Evolutionary conservation across 2,797 vertebrate genomes (phyloP).

Genomic region (Sternotherus odoratus): DNA sequence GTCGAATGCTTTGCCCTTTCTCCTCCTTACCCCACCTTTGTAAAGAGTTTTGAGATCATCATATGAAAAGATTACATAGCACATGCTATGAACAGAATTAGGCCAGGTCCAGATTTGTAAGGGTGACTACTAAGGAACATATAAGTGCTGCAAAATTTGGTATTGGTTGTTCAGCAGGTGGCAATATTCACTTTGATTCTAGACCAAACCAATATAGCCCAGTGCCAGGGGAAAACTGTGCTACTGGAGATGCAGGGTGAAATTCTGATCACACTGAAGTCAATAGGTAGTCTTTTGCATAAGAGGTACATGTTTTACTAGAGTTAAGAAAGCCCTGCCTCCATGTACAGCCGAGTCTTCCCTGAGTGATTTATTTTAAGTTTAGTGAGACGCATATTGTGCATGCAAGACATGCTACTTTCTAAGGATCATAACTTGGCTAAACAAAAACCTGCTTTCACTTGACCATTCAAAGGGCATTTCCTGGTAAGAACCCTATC

Average conservation of each 20-base stretch:
- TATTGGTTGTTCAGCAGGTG: neutral
- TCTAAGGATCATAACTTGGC: conserved; percentile 15
- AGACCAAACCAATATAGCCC: too few relatives aligned
- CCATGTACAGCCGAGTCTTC: conserved; percentile 5
- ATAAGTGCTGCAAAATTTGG: neutral
- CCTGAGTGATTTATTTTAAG: neutral
- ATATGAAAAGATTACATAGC: too few relatives aligned
- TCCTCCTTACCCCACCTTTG: neutral
- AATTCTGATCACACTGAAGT: neutral
- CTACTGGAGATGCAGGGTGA: neutral
- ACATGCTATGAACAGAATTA: fast-evolving
- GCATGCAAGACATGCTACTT: conserved; percentile 60
- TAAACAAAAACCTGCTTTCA: conserved; percentile 60
- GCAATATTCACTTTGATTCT: neutral
- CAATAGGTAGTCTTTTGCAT: neutral
- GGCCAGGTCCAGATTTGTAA: neutral
- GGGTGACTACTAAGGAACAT: fast-evolving
- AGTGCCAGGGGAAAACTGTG: neutral
- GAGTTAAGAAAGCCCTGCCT: neutral
- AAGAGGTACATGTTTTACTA: neutral
- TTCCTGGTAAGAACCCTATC: conserved; percentile 44
- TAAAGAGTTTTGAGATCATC: neutral
- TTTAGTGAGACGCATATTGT: conserved; percentile 40
- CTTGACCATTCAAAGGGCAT: conserved; percentile 47
- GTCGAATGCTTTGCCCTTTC: neutral